A percentile compares a stretch with the other conserved stretches of the same genome.
Evolutionary conservation across 2,113 vertebrate species (phyloP).

Genomic region (Cathartes aura): DNA sequence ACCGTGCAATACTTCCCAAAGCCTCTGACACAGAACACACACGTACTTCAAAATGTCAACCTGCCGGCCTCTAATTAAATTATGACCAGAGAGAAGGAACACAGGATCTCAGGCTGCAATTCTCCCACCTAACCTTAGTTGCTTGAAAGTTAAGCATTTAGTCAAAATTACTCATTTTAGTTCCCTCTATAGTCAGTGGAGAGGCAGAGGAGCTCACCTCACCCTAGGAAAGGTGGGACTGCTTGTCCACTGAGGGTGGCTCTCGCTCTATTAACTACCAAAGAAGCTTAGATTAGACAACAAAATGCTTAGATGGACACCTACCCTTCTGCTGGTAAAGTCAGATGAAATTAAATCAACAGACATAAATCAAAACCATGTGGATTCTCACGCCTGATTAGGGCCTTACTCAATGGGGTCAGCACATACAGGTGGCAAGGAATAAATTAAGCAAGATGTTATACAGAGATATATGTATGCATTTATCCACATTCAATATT

Average conservation of each 20-base stretch:
- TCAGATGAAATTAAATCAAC: neutral
- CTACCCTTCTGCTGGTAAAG: neutral
- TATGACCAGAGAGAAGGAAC: neutral
- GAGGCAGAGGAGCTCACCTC: neutral
- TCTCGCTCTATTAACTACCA: neutral
- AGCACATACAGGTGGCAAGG: neutral
- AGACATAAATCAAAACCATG: neutral
- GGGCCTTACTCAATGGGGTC: neutral
- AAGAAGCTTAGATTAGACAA: neutral
- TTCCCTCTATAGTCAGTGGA: neutral
- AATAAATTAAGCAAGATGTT: neutral
- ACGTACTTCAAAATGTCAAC: fast-evolving
- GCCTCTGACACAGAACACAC: neutral
- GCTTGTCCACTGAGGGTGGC: neutral
- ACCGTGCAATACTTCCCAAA: neutral
- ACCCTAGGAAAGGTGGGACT: neutral
- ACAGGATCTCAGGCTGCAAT: neutral
- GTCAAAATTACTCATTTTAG: neutral
- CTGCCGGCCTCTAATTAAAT: neutral
- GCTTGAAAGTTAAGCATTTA: neutral
- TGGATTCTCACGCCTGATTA: neutral
- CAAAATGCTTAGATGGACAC: neutral
- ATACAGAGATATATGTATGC: neutral
- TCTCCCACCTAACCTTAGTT: neutral
- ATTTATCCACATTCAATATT: neutral